Evolutionary conservation across 2,888 invertebrate genomes (phyloP).

Genomic region (Abrostola triplasia): DNA sequence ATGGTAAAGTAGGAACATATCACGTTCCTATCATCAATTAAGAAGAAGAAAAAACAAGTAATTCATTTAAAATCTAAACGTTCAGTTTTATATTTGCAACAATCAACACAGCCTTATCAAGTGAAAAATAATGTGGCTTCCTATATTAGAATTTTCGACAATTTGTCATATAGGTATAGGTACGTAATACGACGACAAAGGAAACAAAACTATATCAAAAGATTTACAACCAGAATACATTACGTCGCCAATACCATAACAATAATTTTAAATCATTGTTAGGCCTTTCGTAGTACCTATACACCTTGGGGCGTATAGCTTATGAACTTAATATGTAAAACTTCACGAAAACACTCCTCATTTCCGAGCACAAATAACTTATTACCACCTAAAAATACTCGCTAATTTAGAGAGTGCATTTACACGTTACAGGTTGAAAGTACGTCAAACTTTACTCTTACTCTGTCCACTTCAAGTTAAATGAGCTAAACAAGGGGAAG

Average conservation of each 20-base stretch:
- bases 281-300: too few relatives aligned
- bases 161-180: conserved; percentile 38
- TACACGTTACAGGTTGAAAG: conserved; percentile 17
- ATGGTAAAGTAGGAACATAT: too few relatives aligned
- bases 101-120: too few relatives aligned
- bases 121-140: conserved; percentile 10
- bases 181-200: conserved; percentile 24
- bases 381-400: neutral
- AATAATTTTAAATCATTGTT: neutral
- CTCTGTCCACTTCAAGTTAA: conserved; percentile 15
- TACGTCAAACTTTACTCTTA: conserved; percentile 29
- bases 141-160: conserved; percentile 25
- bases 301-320: too few relatives aligned
- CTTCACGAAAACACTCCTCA: too few relatives aligned
- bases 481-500: conserved; percentile 26
- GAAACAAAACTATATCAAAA: conserved; percentile 23
- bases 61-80: conserved; percentile 43
- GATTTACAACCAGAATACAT: conserved; percentile 22
- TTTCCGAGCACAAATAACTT: neutral
- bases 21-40: too few relatives aligned
- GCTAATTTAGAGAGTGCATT: conserved; percentile 8
- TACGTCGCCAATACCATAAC: conserved; percentile 19
- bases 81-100: neutral
- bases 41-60: conserved; percentile 22
- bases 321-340: too few relatives aligned